These are phyloP conservation scores for Leptopterna dolabrata DNA, from an alignment of 2,888 invertebrate species.

Conservation along the genomic window DNA sequence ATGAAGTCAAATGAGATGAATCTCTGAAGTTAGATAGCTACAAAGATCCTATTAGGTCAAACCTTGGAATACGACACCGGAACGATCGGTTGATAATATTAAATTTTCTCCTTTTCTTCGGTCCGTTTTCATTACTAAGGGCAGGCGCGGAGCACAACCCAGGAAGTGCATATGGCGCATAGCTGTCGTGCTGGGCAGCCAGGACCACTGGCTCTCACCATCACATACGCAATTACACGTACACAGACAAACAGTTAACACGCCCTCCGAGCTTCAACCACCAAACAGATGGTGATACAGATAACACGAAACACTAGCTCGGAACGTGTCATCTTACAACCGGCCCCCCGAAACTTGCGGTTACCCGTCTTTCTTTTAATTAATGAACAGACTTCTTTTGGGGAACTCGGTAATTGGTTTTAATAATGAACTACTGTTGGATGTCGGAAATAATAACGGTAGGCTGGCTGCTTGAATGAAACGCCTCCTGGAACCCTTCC, in stretches of 20 bases:
- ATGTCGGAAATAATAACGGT: no score
- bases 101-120: no score
- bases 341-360: background rate
- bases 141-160: background rate
- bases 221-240: background rate
- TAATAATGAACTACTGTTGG: background rate
- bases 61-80: no score
- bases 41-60: no score
- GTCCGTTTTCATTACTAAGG: background rate
- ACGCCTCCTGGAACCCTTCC: no score
- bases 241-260: no score
- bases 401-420: background rate
- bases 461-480: no score
- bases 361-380: background rate
- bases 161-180: conserved; percentile 7
- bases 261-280: background rate
- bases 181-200: background rate
- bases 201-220: background rate
- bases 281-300: background rate
- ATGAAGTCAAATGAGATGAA: no score
- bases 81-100: no score
- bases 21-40: no score
- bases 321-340: background rate
- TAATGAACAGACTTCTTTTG: background rate
- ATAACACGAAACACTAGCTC: background rate